Conservation (phyloP, 2,797 vertebrate genomes). For the Lithobates pipiens region DNA sequence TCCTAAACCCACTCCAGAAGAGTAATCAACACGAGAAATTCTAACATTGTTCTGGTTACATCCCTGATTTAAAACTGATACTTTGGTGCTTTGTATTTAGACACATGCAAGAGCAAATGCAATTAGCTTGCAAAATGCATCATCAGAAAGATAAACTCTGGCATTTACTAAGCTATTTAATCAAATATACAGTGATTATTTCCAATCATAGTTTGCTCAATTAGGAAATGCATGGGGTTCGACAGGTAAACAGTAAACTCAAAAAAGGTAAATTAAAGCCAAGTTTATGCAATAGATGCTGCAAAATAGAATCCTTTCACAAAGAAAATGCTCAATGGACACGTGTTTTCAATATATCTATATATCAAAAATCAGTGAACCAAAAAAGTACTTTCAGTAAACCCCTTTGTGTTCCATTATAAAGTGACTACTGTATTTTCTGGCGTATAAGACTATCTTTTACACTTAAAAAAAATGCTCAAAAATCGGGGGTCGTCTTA, state of each 20-base stretch:
- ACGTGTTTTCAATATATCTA: too few species aligned
- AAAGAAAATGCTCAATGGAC: too few species aligned
- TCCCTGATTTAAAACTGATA: conserved; percentile 14
- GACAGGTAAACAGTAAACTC: neutral
- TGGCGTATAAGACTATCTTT: too few species aligned
- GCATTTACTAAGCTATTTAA: conserved; percentile 11
- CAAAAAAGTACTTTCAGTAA: too few species aligned
- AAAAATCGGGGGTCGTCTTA: too few species aligned
- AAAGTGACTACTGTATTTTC: too few species aligned
- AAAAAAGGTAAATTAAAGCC: too few species aligned
- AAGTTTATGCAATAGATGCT: neutral
- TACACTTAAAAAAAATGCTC: too few species aligned
- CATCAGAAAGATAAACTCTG: neutral
- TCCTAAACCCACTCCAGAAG: neutral
- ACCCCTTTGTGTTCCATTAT: too few species aligned
- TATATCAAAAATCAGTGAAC: too few species aligned
- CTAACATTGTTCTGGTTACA: conserved; percentile 19
- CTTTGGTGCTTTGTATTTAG: conserved; percentile 27
- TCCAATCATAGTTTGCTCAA: neutral
- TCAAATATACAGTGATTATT: conserved; percentile 13
- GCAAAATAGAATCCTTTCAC: too few species aligned
- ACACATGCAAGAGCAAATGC: neutral
- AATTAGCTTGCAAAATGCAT: conserved; percentile 19
- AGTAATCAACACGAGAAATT: conserved; percentile 9
- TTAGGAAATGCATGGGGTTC: neutral